Percentiles rank a stretch among this genome's conserved stretches.
These are phyloP conservation scores for Heteromurus nitidus DNA, from an alignment of 2,888 invertebrate species.

Conservation along the genomic window DNA sequence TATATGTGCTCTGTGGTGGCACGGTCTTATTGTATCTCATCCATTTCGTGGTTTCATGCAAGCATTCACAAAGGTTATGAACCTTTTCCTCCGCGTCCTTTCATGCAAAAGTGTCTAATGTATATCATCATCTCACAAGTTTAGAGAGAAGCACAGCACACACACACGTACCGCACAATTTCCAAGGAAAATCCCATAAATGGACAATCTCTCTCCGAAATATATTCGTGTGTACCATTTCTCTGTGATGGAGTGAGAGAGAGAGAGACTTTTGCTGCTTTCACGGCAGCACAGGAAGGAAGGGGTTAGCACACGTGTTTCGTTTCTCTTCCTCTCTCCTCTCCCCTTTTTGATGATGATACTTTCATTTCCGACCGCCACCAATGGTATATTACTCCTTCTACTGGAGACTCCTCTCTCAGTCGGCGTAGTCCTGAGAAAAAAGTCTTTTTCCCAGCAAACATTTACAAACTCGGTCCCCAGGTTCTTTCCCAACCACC, in stretches of 20 bases:
- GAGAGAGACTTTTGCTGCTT: constrained; percentile 1
- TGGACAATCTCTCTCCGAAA: no score
- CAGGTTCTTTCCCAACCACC: constrained; percentile 40
- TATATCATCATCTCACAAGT: no score
- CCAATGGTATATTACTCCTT: neutral
- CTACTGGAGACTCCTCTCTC: neutral
- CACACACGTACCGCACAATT: no score
- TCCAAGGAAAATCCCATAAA: no score
- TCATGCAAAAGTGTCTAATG: no score
- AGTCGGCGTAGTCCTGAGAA: no score
- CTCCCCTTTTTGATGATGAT: constrained; percentile 24
- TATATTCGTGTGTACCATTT: no score
- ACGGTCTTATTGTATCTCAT: constrained; percentile 7
- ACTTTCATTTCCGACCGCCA: constrained; percentile 29
- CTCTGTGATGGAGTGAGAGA: no score
- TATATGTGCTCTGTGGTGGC: neutral
- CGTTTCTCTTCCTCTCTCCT: constrained; percentile 35
- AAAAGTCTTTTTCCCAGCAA: no score
- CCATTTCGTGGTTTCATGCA: constrained; percentile 30
- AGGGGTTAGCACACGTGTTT: constrained; percentile 58
- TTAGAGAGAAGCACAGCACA: no score
- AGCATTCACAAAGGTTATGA: constrained; percentile 32
- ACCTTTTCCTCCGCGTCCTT: constrained; percentile 16
- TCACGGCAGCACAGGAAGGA: constrained; percentile 27
- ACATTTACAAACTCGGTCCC: constrained; percentile 15